Conservation (phyloP, 2,113 vertebrate species). For the Trachemys scripta region DNA sequence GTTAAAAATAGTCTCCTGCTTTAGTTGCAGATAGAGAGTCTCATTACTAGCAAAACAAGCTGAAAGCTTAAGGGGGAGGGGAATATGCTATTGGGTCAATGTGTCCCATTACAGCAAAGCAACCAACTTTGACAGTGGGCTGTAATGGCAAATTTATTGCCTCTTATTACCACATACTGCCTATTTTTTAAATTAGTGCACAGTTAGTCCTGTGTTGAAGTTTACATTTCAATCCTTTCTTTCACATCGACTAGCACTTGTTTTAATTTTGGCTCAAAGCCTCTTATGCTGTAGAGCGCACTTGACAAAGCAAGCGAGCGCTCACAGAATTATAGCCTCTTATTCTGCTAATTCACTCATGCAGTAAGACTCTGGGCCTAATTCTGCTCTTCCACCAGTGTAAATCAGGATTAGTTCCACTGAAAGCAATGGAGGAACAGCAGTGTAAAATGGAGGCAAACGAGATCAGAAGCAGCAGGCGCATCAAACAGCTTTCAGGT, state of each 20-base stretch:
- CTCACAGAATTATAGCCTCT: background rate
- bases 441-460: background rate
- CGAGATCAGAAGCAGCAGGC: background rate
- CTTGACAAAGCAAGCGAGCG: background rate
- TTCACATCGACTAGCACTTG: background rate
- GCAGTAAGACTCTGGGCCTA: background rate
- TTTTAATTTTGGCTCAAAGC: background rate
- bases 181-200: too few species aligned
- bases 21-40: background rate
- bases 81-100: background rate
- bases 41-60: background rate
- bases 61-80: background rate
- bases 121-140: background rate
- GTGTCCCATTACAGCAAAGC: too few species aligned
- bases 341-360: background rate
- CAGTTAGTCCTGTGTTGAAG: too few species aligned
- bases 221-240: too few species aligned
- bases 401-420: background rate
- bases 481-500: background rate
- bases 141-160: background rate
- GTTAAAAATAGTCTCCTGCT: slow-evolving; percentile 33
- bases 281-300: background rate
- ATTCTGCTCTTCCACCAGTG: background rate
- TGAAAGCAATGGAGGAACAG: background rate
- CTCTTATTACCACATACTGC: background rate